phyloP scores from a whole-genome alignment of 2,888 invertebrate species.

The Protula sp. region DNA sequence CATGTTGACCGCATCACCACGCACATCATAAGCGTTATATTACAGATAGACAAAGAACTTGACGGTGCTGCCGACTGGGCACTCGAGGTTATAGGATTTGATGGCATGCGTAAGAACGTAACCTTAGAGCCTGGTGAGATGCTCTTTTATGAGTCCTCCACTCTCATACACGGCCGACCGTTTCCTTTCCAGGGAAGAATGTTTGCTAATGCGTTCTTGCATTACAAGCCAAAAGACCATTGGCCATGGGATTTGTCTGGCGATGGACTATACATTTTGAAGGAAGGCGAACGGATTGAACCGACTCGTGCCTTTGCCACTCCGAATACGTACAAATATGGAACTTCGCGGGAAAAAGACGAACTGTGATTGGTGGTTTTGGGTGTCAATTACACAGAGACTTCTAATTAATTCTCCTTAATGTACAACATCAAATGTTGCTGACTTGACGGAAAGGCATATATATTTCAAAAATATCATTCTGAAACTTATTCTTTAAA shows the following conservation, averaged over 20 bases:
- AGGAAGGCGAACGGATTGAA: neutral
- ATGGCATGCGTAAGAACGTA: neutral
- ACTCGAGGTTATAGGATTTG: neutral
- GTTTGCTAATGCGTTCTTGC: conserved; percentile 1
- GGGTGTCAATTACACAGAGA: no score
- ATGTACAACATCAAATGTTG: no score
- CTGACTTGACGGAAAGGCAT: no score
- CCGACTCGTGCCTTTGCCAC: neutral
- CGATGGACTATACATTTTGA: neutral
- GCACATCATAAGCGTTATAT: neutral
- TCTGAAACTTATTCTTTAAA: no score
- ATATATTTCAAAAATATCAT: no score
- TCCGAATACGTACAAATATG: neutral
- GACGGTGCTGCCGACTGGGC: neutral
- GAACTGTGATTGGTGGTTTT: no score
- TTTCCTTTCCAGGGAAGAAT: neutral
- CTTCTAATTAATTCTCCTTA: no score
- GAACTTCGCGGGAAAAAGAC: no score
- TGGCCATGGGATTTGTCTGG: neutral
- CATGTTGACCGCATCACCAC: conserved; percentile 1
- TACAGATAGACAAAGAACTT: neutral
- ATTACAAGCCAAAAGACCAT: neutral
- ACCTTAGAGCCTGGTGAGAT: neutral
- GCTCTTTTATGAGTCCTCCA: neutral
- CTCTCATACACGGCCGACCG: neutral